Evolutionary conservation across 2,797 vertebrate species (phyloP).

Genomic region (Trematomus bernacchii): DNA sequence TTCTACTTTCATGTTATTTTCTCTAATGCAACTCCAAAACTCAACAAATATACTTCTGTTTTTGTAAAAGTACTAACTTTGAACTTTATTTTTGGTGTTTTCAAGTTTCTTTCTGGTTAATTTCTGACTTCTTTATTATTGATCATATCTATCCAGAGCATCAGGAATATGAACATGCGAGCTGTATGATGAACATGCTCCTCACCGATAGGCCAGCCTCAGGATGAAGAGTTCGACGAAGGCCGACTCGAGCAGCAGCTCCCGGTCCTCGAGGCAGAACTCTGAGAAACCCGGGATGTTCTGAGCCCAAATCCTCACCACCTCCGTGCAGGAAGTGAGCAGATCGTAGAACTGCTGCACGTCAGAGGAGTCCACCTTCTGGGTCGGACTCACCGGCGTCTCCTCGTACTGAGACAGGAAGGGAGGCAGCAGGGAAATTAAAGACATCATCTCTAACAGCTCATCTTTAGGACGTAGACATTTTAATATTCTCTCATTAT

Average conservation of each 20-base stretch:
- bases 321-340: conserved; percentile 91
- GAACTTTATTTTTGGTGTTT: too few species aligned
- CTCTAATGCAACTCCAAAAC: too few species aligned
- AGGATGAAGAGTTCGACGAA: conserved; percentile 97
- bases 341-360: conserved; percentile 95
- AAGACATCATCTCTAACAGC: too few species aligned
- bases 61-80: too few species aligned
- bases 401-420: conserved; percentile 88
- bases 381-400: conserved; percentile 78
- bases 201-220: conserved; percentile 94
- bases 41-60: too few species aligned
- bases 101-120: too few species aligned
- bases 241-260: conserved; percentile 93
- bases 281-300: conserved; percentile 91
- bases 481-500: too few species aligned
- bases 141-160: not conserved
- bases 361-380: conserved; percentile 91
- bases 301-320: conserved; percentile 92
- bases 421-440: too few species aligned
- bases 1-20: too few species aligned
- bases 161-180: not conserved
- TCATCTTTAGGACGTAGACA: too few species aligned
- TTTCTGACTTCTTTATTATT: not conserved
- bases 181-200: not conserved
- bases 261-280: conserved; percentile 92